Base-by-base conservation (phyloP, 30 jellyfish, hydroid and myxozoan genomes). In the Rhopilema esculentum region DNA sequence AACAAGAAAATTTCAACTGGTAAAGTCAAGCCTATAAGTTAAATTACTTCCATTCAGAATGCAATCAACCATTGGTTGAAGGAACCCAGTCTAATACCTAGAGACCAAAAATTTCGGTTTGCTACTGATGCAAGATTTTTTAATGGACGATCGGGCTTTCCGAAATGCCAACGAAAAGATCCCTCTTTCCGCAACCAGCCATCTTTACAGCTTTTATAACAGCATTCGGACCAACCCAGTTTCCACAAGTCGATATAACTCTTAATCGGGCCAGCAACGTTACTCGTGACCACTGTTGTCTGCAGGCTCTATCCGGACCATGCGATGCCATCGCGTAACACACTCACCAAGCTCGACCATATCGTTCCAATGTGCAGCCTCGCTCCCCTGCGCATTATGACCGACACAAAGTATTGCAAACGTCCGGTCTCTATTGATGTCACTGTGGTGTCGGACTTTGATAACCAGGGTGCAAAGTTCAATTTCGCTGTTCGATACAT, bases 311-410 rank as follows among this genome's bases (percentile, higher is more conserved):
- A 95, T 90, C 29, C 98, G 97, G 24, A 95, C 91, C 94, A 95
- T 79, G 22, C 99, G 89, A 69, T 95, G 99, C 99, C 99, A 95
- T 26, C 99, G 67, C 69, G 97, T 88, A 19, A 95, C 98, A 78
- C 92, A 66, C 21, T 95, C 97, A 0, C 89, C 91, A 31, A 88
- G 78, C n/a, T 91, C 92, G 4, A 95, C 27, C 99, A 95, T 95
- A 49, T 95, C 99, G 52, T 90, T 95, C 99, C 99, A 95, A 51
- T 95, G 99, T 64, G 92, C 92, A 7, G 97, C 88, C 65, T 96
- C 99, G 61, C 93, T 82, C 27, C 98, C 99, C 79, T 86, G 96
- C 22, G 99, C 92, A 50, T 90, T 86, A 33, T 91, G 82, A 0
- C 97, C 99, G 27, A 95, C 89, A 65, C 96, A 86, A 73, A 95